phyloP scores from a whole-genome alignment of 2,888 invertebrate species.

The Conus canariensis region DNA sequence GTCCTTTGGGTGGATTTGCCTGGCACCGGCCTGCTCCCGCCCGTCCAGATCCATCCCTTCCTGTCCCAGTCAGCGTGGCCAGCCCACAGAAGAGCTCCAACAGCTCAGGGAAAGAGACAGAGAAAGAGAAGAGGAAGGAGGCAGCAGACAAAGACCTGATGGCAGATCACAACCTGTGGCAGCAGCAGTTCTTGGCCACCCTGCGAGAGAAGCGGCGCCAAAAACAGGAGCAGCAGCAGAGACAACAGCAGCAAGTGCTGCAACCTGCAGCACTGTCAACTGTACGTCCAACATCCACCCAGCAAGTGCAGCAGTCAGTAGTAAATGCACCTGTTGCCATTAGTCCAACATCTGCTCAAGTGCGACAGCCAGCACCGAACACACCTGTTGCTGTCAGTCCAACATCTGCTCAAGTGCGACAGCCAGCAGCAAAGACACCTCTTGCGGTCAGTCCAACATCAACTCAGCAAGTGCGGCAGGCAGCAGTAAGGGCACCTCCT shows the following conservation, averaged over 20 bases:
- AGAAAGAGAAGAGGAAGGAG: background rate
- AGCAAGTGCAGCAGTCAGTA: background rate
- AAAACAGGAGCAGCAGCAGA: constrained; percentile 20
- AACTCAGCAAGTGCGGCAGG: too few relatives aligned
- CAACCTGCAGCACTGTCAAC: background rate
- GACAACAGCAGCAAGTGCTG: constrained; percentile 2
- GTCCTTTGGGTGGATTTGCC: constrained; percentile 14
- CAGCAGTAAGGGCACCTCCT: too few relatives aligned
- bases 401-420: too few relatives aligned
- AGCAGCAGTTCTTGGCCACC: constrained; percentile 28
- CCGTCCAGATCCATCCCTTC: background rate
- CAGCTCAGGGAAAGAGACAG: background rate
- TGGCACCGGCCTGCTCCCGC: constrained; percentile 26
- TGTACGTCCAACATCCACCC: background rate
- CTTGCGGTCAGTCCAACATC: too few relatives aligned
- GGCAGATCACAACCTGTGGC: constrained; percentile 24
- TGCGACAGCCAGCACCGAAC: too few relatives aligned
- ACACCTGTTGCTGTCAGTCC: too few relatives aligned
- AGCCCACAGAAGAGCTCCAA: background rate
- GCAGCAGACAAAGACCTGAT: background rate
- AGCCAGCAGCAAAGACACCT: too few relatives aligned
- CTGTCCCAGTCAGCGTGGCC: too few relatives aligned
- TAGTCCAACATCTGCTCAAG: too few relatives aligned
- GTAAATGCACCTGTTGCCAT: too few relatives aligned
- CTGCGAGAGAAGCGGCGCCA: constrained; percentile 21